A percentile compares a stretch with the other conserved stretches of the same genome.
These are phyloP conservation scores for Dendronephthya gigantea DNA, from an alignment of 64 coral and sea anemone species.

Conservation along the genomic window DNA sequence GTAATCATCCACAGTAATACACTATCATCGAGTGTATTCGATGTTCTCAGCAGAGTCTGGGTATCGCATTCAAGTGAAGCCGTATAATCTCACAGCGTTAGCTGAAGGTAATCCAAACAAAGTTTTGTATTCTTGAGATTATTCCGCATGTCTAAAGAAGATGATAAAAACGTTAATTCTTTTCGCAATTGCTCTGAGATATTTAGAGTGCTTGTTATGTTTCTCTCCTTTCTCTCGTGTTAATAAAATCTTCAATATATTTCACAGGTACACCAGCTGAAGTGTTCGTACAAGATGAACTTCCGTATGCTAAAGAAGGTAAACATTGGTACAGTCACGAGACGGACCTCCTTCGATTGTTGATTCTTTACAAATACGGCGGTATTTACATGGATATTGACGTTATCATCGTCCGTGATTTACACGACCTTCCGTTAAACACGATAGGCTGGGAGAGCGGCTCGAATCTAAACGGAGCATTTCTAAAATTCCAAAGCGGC, in stretches of 20 bases:
- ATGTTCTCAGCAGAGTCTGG: conserved; percentile 22
- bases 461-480: background rate
- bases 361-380: conserved; percentile 13
- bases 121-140: too few species aligned
- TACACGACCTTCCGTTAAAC: background rate
- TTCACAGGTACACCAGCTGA: background rate
- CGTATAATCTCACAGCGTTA: conserved; percentile 6
- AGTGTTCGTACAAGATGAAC: background rate
- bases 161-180: too few species aligned
- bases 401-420: background rate
- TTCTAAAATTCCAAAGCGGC: conserved; percentile 14
- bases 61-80: conserved; percentile 13
- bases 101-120: background rate
- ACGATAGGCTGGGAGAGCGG: background rate
- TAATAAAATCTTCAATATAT: too few species aligned
- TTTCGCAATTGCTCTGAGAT: too few species aligned
- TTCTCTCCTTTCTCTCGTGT: too few species aligned
- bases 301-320: background rate
- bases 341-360: conserved; percentile 9
- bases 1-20: conserved; percentile 27
- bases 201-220: too few species aligned
- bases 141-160: too few species aligned
- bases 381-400: conserved; percentile 34
- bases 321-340: conserved; percentile 20
- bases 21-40: background rate